Percentiles rank a stretch among this genome's conserved stretches.
These are phyloP conservation scores for Sebastes cheni DNA, from an alignment of 2,797 vertebrate genomes.

Conservation along the genomic window DNA sequence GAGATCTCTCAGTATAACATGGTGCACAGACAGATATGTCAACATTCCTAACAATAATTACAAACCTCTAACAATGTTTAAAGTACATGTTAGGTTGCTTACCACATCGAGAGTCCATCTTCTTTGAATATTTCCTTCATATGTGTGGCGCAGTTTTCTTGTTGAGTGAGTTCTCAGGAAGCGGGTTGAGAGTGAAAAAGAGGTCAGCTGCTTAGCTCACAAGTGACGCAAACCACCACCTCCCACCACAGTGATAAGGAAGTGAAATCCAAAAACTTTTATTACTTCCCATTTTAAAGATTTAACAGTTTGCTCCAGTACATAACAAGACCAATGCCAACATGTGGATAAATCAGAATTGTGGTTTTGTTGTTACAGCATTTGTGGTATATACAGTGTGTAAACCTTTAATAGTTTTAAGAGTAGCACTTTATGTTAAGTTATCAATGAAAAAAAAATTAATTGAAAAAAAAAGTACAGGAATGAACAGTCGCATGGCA, in stretches of 20 bases:
- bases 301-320: too few species aligned
- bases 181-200: not conserved
- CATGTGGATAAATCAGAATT: not conserved
- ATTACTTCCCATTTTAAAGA: not conserved
- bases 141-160: not conserved
- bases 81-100: not conserved
- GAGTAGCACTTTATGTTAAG: not conserved
- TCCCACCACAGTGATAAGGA: not conserved
- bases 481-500: not conserved
- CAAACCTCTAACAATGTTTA: not conserved
- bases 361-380: not conserved
- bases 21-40: not conserved
- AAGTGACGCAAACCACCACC: not conserved
- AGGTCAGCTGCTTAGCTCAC: not conserved
- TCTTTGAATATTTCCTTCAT: not conserved
- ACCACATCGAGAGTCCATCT: constrained; percentile 35
- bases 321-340: not conserved
- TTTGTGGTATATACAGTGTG: not conserved
- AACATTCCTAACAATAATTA: not conserved
- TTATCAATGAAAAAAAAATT: not conserved
- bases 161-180: not conserved
- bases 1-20: not conserved
- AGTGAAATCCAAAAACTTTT: not conserved
- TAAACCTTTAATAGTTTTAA: not conserved
- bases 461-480: not conserved